Evolutionary conservation across 2,797 vertebrate species (phyloP).

Genomic region (Hirundo rustica): DNA sequence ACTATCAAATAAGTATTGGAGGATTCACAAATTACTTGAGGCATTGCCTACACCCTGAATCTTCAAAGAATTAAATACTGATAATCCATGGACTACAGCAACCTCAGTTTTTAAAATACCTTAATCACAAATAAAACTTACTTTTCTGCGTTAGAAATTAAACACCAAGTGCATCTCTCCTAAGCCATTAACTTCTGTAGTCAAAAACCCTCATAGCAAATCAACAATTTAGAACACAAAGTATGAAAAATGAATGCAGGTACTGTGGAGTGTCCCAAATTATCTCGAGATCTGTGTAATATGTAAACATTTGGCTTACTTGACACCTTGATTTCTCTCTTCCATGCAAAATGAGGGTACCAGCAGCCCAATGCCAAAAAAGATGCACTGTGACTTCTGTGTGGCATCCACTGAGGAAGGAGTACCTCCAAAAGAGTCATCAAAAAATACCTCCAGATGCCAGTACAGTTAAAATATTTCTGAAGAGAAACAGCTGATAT

Average conservation of each 20-base stretch:
- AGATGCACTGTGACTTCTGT: not conserved
- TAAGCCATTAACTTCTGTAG: not conserved
- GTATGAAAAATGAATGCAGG: not conserved
- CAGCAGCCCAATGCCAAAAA: not conserved
- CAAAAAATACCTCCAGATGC: not conserved
- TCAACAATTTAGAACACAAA: not conserved
- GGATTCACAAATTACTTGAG: not conserved
- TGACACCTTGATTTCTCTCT: not conserved
- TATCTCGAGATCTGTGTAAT: not conserved
- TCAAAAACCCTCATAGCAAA: not conserved
- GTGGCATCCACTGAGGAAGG: not conserved
- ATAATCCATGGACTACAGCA: not conserved
- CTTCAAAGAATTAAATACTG: not conserved
- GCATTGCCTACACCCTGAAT: not conserved
- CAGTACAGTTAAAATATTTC: not conserved
- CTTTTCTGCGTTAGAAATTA: not conserved
- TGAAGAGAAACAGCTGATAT: not conserved
- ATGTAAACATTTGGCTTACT: not conserved
- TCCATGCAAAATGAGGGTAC: not conserved
- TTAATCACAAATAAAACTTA: not conserved
- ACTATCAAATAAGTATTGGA: not conserved
- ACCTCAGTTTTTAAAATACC: not conserved
- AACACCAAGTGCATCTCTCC: not conserved
- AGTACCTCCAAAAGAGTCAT: not conserved
- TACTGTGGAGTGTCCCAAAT: not conserved